Evolutionary conservation across 2,113 vertebrate genomes (phyloP).

Genomic region (Tenrec ecaudatus): DNA sequence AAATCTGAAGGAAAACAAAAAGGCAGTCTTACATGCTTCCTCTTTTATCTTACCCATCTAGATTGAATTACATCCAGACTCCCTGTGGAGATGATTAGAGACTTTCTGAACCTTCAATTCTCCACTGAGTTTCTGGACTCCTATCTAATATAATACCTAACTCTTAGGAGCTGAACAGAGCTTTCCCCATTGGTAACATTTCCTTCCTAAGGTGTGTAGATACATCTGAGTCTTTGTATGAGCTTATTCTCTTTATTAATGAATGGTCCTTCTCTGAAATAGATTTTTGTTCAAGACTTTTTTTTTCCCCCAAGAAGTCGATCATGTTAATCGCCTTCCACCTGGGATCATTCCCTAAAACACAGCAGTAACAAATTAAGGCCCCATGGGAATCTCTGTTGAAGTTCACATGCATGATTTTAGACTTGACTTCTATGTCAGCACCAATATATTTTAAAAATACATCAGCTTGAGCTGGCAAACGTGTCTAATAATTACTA

Average conservation of each 20-base stretch:
- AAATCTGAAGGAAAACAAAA: not conserved
- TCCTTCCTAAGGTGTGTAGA: not conserved
- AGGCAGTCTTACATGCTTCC: not conserved
- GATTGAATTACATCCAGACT: not conserved
- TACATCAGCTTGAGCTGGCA: not conserved
- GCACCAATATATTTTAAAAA: not conserved
- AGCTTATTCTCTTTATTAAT: not conserved
- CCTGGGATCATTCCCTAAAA: not conserved
- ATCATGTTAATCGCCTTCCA: not conserved
- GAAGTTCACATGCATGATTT: too few relatives aligned
- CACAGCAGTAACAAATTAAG: not conserved
- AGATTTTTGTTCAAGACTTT: not conserved
- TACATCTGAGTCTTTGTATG: not conserved
- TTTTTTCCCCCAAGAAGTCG: too few relatives aligned
- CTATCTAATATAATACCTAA: not conserved
- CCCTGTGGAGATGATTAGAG: not conserved
- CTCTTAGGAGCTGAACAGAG: not conserved
- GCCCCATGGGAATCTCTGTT: not conserved
- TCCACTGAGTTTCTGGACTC: not conserved
- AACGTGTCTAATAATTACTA: not conserved
- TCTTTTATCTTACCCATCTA: not conserved
- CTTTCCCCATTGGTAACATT: not conserved
- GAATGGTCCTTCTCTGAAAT: not conserved
- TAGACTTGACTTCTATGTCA: too few relatives aligned
- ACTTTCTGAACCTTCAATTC: not conserved